Evolutionary conservation across 2,113 vertebrate genomes (phyloP).

Genomic region (Papio anubis): DNA sequence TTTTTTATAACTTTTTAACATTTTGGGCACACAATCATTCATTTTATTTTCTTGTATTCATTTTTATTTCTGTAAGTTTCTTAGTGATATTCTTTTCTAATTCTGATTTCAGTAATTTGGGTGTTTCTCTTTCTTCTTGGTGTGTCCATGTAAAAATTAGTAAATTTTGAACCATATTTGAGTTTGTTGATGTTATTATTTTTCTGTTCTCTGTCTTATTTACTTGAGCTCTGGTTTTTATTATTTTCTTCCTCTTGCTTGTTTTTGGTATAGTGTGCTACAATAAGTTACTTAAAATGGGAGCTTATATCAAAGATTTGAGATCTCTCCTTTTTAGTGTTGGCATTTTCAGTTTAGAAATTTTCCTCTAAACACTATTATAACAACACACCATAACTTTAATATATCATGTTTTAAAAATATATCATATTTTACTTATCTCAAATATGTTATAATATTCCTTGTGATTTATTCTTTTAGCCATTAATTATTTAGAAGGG

Average conservation of each 20-base stretch:
- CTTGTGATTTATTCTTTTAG: background rate
- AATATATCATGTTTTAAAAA: background rate
- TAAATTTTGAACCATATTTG: background rate
- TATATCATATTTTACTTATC: background rate
- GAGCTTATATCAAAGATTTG: background rate
- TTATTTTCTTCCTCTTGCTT: background rate
- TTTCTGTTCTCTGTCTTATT: background rate
- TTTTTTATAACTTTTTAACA: background rate
- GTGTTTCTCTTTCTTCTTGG: background rate
- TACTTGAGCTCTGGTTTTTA: background rate
- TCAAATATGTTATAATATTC: background rate
- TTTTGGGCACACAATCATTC: background rate
- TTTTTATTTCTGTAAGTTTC: background rate
- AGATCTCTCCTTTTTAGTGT: background rate
- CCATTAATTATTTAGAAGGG: background rate
- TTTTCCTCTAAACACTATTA: background rate
- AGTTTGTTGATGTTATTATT: background rate
- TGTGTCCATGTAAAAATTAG: background rate
- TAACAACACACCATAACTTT: background rate
- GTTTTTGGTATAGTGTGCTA: background rate
- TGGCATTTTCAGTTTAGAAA: background rate
- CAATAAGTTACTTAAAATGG: background rate
- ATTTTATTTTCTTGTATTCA: background rate
- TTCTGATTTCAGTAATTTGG: background rate
- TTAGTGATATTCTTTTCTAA: background rate